Evolutionary conservation across 2,888 invertebrate species (phyloP).

Genomic region (Eueremaeus valkanovi): DNA sequence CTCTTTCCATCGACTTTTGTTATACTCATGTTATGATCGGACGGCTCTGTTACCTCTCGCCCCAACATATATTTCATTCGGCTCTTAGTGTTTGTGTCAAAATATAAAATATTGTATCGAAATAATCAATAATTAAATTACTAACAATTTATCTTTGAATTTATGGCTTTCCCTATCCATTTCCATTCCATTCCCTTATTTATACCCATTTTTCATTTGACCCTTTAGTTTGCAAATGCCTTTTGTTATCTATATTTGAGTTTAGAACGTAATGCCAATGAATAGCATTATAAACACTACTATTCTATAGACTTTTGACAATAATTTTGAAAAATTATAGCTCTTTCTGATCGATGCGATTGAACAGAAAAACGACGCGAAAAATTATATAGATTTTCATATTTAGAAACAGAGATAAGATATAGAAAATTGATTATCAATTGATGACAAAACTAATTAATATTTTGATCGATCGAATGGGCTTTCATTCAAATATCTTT

Average conservation of each 20-base stretch:
- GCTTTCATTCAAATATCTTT: too few species aligned
- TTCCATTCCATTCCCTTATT: background rate
- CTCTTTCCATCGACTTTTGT: background rate
- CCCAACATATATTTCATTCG: background rate
- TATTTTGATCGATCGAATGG: too few species aligned
- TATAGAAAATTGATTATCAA: too few species aligned
- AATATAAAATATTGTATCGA: background rate
- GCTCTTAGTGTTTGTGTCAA: background rate
- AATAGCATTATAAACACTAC: background rate
- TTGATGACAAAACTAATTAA: too few species aligned
- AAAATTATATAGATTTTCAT: too few species aligned
- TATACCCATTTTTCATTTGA: background rate
- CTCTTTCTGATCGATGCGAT: background rate
- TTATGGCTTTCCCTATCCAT: background rate
- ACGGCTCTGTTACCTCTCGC: constrained; percentile 12
- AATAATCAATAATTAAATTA: constrained; percentile 10
- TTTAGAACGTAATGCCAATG: background rate
- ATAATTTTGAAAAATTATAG: background rate
- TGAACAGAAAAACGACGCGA: too few species aligned
- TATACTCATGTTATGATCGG: constrained; percentile 6
- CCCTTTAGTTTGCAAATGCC: background rate
- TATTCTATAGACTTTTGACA: background rate
- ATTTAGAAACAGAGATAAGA: too few species aligned
- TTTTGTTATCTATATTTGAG: background rate
- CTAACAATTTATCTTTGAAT: background rate